Base-by-base conservation (phyloP, 2,113 vertebrate species). In the Nyctibius bracteatus region DNA sequence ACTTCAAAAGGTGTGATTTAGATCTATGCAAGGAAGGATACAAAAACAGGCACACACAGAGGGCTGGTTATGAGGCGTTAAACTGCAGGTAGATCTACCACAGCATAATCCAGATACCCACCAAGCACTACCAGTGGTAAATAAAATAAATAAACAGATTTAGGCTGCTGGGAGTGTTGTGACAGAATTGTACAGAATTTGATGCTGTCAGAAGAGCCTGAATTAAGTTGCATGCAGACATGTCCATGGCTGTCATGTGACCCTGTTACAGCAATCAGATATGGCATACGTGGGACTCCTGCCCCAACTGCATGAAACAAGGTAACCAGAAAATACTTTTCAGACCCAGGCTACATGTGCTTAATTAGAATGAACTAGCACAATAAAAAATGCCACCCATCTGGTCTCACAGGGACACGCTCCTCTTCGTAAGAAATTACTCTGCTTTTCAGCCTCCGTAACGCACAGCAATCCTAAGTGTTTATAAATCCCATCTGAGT, bases 211-310 rank as follows among this genome's bases (percentile, higher is more conserved):
- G 47, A 86, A 71, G 54, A 55, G 5, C 33, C 49, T 39, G 30
- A 77, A 67, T 30, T 20, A 61, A 12, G 8, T 31, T 44, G 28
- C 35, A 12, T 31, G 15, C 39, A 77, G 63, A 43, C 30, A 18
- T 25, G 19, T 24, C 28, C 4, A 10, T 37, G 35, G 9, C 5
- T 2, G 3, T 1, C 23, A 20, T 18, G 5, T 46, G 52, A 33
- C 14, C 12, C 58, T 63, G 28, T 30, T 55, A 25, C 14, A 67
- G 46, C 37, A 20, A 35, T 65, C 54, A 22, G 39, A 16, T 51
- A 25, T 3, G 16, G 25, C 35, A 55, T 20, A 78, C 19, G 30
- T 72, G 54, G 35, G 47, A 78, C 33, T 37, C 12, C 37, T 72
- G 59, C 20, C 24, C n/a, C 41, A 57, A 67, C 22, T 8, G 4